Evolutionary conservation across 64 coral and sea anemone genomes (phyloP).

Genomic region (Pachyseris speciosa): DNA sequence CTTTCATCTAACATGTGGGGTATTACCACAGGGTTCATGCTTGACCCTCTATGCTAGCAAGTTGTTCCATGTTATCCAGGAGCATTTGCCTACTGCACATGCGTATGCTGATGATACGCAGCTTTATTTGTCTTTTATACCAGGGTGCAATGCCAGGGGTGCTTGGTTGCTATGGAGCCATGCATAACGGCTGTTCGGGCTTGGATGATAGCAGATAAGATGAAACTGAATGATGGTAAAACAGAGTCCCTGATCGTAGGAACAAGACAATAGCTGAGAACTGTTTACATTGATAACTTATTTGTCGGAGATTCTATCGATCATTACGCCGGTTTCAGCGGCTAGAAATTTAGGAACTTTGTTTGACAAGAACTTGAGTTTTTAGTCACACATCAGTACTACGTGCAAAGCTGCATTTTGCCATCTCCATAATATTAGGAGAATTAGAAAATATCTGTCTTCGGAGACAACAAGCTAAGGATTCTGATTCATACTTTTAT

Average conservation of each 20-base stretch:
- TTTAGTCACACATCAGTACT: too few species aligned
- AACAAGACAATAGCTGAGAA: neutral
- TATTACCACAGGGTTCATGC: slow-evolving; percentile 43
- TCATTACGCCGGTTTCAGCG: too few species aligned
- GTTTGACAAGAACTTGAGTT: too few species aligned
- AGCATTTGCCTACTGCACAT: neutral
- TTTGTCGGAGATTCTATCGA: too few species aligned
- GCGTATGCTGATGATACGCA: neutral
- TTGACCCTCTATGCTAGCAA: slow-evolving; percentile 28
- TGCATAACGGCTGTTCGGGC: neutral
- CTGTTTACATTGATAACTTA: too few species aligned
- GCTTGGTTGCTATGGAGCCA: neutral
- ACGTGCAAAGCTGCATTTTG: too few species aligned
- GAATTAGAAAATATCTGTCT: too few species aligned
- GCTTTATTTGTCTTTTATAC: neutral
- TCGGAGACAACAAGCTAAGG: too few species aligned
- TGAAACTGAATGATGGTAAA: neutral
- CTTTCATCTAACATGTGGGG: slow-evolving; percentile 13
- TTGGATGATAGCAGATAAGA: neutral
- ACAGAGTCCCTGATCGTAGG: neutral
- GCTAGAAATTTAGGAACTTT: too few species aligned
- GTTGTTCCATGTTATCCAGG: slow-evolving; percentile 26
- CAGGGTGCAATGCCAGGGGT: neutral
- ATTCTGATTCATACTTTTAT: too few species aligned
- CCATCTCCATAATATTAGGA: too few species aligned